These are phyloP conservation scores for Sebastes trivittatus DNA, from an alignment of 2,797 vertebrate genomes.

Conservation along the genomic window DNA sequence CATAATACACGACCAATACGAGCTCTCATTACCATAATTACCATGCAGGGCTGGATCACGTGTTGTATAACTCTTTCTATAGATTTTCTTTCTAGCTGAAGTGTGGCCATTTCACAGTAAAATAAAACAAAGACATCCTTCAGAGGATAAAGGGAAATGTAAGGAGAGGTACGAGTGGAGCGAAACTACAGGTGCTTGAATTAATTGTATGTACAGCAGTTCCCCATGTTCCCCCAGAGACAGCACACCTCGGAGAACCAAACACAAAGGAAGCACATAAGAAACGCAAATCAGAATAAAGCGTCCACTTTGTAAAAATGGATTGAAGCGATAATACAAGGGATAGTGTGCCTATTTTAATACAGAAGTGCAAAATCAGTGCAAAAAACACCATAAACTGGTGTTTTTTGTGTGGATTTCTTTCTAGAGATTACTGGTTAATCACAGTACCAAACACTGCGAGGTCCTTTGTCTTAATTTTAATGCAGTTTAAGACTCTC, in stretches of 20 bases:
- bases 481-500: background rate
- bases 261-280: slow-evolving; percentile 10
- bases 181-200: slow-evolving; percentile 12
- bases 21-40: background rate
- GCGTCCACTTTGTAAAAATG: background rate
- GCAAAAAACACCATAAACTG: background rate
- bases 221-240: slow-evolving; percentile 1
- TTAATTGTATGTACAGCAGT: background rate
- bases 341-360: background rate
- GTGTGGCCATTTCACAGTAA: background rate
- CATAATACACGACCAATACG: background rate
- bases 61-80: background rate
- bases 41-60: background rate
- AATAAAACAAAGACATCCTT: background rate
- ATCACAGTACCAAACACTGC: background rate
- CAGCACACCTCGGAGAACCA: slow-evolving; percentile 4
- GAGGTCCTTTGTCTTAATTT: background rate
- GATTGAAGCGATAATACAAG: background rate
- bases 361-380: background rate
- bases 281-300: slow-evolving; percentile 4
- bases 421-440: background rate
- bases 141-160: background rate
- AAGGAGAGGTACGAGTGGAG: background rate
- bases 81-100: background rate
- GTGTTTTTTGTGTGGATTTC: background rate